These are phyloP conservation scores for Drosophila monieri DNA, from an alignment of 2,888 invertebrate species.

Conservation along the genomic window DNA sequence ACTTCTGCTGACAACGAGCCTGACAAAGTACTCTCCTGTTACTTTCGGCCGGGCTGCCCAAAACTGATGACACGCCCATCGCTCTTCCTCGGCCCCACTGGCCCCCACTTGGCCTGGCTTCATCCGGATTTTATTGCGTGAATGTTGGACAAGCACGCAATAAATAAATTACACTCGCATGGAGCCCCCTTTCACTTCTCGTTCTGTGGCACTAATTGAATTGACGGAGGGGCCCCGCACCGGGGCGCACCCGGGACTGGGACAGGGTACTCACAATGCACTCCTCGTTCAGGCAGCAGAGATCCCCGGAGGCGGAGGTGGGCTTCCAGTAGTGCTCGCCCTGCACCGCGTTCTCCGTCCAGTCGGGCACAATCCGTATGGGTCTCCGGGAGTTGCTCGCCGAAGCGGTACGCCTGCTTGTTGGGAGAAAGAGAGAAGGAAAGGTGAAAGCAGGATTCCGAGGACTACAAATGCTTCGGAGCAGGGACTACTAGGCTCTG, in stretches of 20 bases:
- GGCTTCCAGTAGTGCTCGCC: conserved; percentile 97
- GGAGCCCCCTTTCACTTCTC: conserved; percentile 39
- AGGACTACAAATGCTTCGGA: neutral
- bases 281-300: conserved; percentile 96
- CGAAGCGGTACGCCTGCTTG: conserved; percentile 84
- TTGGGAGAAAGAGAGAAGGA: neutral
- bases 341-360: conserved; percentile 93
- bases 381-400: conserved; percentile 85
- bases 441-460: neutral
- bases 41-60: conserved; percentile 25
- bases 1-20: conserved; percentile 23
- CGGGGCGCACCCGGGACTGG: neutral
- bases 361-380: conserved; percentile 92
- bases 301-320: conserved; percentile 95
- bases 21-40: conserved; percentile 25
- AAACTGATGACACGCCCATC: conserved; percentile 40
- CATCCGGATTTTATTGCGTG: conserved; percentile 32
- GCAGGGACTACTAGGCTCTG: neutral
- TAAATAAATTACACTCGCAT: conserved; percentile 75
- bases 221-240: conserved; percentile 41
- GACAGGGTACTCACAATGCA: conserved; percentile 85
- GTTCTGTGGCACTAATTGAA: conserved; percentile 62
- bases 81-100: neutral
- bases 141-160: conserved; percentile 67
- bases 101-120: neutral